Evolutionary conservation across 2,888 invertebrate genomes (phyloP), one percentile per base, ranked within the genome.

Genomic region (Globia sparganii): DNA sequence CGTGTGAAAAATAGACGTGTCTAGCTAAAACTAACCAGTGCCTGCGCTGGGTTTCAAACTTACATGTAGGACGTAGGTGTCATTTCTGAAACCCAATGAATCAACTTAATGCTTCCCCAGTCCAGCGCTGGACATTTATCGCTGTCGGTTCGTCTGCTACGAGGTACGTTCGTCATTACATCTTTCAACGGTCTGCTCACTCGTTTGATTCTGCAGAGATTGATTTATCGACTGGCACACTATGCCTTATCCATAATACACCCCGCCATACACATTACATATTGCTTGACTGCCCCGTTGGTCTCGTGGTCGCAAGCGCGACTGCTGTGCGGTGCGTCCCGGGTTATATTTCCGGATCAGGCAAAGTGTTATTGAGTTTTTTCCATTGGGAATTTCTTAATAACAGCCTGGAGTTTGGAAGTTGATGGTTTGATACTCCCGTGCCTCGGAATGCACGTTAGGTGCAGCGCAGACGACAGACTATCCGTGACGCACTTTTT

Each of bases 81-180:
- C n/a, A 67, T 53, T 74, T 67, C 25, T 58, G 25, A 58, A 40
- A 31, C 13, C n/a, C 37, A 40, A 62, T 74, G 46, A 74, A 66
- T 53, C 74, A 73, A 53, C 15, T 37, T 43, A 78, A 78, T 62
- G 53, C 28, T 37, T 46, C 34, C n/a, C 37, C 46, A 40, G 37
- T 28, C 25, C 37, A 28, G 15, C 21, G 37, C 34, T 40, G 43
- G 31, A 65, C 25, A 81, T 81, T 67, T 58, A 81, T 68, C n/a
- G 15, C n/a, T 67, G 37, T 80, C 66, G 8, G n/a, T 49, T 28
- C 9, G 37, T 66, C 25, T 49, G 28, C 34, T 56, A 75, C 66
- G 53, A 62, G 61, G 13, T n/a, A 28, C 53, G 31, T 53, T 5
- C 40, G 13, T 34, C 25, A 31, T 15, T 31, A 70, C 6, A 56